These are phyloP conservation scores for Bradypus variegatus DNA, from an alignment of 2,797 vertebrate species.

Conservation along the genomic window DNA sequence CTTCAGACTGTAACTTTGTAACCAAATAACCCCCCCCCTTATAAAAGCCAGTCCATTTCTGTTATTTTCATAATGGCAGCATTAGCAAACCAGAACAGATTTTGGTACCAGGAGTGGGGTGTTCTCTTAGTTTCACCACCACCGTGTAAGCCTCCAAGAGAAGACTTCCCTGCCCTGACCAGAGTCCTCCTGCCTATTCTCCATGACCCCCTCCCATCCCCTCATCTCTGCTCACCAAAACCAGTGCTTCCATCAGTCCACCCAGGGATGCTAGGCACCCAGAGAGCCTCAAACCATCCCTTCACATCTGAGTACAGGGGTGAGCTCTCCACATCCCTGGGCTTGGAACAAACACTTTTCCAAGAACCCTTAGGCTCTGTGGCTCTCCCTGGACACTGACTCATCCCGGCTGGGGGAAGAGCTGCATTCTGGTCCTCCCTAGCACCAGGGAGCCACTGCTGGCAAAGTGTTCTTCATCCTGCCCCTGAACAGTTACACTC, in stretches of 20 bases:
- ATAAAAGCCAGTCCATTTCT: too few species aligned
- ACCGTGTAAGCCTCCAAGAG: neutral
- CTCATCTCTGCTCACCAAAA: neutral
- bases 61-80: too few species aligned
- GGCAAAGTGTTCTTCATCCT: neutral
- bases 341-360: neutral
- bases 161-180: neutral
- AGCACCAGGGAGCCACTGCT: neutral
- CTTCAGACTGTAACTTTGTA: too few species aligned
- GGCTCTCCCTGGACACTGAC: neutral
- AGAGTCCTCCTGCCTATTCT: neutral
- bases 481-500: too few species aligned
- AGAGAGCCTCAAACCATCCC: neutral
- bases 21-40: too few species aligned
- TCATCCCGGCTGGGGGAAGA: neutral
- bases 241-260: neutral
- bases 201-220: neutral
- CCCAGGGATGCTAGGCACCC: neutral
- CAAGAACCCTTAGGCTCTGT: neutral
- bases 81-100: too few species aligned
- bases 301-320: neutral
- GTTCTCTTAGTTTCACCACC: neutral
- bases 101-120: too few species aligned
- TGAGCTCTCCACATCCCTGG: too few species aligned
- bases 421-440: neutral